Percentiles rank a stretch among this genome's conserved stretches.
Evolutionary conservation across 2,113 vertebrate species (phyloP).

Genomic region (Uria lomvia): DNA sequence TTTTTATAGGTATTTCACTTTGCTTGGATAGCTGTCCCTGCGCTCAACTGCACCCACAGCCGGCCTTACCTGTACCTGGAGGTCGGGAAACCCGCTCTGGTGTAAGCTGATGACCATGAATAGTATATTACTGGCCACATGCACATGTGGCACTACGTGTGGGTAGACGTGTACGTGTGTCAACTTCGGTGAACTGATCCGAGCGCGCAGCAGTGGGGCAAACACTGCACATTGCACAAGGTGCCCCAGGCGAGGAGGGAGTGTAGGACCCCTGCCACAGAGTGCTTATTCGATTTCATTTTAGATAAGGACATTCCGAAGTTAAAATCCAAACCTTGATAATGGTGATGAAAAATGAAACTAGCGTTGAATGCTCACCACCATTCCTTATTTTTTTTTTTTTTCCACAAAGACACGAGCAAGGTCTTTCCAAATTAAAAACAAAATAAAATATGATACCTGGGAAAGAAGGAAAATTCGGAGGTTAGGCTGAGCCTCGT

Average conservation of each 20-base stretch:
- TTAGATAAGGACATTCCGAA: conserved; percentile 49
- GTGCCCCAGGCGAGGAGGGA: background rate
- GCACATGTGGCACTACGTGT: background rate
- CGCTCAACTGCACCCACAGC: background rate
- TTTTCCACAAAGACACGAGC: background rate
- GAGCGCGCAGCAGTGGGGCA: background rate
- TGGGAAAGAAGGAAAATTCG: background rate
- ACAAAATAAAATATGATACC: background rate
- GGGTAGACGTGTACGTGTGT: accelerated
- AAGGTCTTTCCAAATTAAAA: background rate
- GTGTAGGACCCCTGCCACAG: background rate
- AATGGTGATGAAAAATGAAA: conserved; percentile 23
- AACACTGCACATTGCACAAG: background rate
- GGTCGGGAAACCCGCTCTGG: background rate
- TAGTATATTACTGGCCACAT: accelerated
- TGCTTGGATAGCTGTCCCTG: background rate
- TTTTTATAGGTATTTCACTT: background rate
- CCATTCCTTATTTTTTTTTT: background rate
- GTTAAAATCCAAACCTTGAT: conserved; percentile 38
- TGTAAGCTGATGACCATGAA: background rate
- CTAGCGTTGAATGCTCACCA: background rate
- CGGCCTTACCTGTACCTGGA: accelerated
- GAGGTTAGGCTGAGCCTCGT: background rate
- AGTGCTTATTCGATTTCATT: conserved; percentile 49
- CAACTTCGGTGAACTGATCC: background rate